A percentile compares a stretch with the other conserved stretches of the same genome.
These are phyloP conservation scores for Bubo blakistoni DNA, from an alignment of 2,113 vertebrate species.

Conservation along the genomic window DNA sequence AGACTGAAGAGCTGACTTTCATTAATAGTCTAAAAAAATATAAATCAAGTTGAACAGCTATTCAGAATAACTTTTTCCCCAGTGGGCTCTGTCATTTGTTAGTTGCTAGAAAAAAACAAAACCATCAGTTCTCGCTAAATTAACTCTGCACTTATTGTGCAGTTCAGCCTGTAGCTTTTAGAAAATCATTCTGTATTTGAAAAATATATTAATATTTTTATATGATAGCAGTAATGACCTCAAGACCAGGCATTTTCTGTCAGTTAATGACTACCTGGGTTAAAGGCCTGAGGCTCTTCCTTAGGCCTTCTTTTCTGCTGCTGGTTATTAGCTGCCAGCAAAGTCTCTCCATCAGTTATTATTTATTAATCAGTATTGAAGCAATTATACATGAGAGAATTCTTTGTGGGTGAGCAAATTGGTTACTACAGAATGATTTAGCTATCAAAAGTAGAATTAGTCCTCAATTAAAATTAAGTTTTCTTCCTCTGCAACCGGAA, in stretches of 20 bases:
- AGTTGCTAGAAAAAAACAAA: background rate
- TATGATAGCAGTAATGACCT: constrained; percentile 51
- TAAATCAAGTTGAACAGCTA: background rate
- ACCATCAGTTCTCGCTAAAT: background rate
- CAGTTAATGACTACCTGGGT: constrained; percentile 52
- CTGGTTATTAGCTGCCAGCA: constrained; percentile 56
- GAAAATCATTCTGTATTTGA: constrained; percentile 54
- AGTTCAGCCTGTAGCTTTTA: background rate
- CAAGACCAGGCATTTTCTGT: constrained; percentile 61
- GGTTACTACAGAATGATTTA: constrained; percentile 49
- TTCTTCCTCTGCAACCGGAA: background rate
- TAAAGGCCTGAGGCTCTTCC: constrained; percentile 12
- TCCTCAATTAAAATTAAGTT: background rate
- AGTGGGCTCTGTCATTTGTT: background rate
- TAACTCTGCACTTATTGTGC: background rate
- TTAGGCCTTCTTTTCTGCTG: background rate
- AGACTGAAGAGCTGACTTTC: background rate
- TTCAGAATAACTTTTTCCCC: background rate
- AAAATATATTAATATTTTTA: constrained; percentile 14
- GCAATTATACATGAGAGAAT: constrained; percentile 45
- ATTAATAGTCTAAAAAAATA: background rate
- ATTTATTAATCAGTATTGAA: constrained; percentile 70
- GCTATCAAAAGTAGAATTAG: background rate
- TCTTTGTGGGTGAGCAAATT: constrained; percentile 27
- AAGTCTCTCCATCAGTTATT: constrained; percentile 49